Percentiles rank a stretch among this genome's conserved stretches.
These are phyloP conservation scores for Toxonevra muliebris DNA, from an alignment of 2,888 invertebrate genomes.

Conservation along the genomic window DNA sequence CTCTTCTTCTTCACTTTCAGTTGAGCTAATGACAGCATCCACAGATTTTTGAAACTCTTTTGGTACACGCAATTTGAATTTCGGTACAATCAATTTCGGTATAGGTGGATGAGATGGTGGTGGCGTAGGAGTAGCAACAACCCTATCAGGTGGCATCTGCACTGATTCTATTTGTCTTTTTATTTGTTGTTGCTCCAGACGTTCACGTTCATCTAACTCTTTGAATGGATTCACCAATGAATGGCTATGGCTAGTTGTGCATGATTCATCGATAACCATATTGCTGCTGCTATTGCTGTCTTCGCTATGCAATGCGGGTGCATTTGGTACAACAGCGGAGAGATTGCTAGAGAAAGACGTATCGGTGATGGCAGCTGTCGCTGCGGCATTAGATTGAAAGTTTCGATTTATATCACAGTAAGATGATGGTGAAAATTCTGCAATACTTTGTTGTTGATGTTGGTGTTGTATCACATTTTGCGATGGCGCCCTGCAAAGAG, in stretches of 20 bases:
- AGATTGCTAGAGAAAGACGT: background rate
- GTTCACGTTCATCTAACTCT: constrained; percentile 42
- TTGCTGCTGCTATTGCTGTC: constrained; percentile 51
- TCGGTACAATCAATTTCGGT: constrained; percentile 68
- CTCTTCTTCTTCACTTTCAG: constrained; percentile 52
- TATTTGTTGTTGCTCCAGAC: constrained; percentile 33
- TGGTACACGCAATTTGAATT: constrained; percentile 74
- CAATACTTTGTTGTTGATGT: too few species aligned
- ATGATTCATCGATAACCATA: constrained; percentile 50
- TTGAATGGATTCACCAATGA: constrained; percentile 40
- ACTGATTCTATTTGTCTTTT: background rate
- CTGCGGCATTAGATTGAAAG: background rate
- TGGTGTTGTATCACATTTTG: too few species aligned
- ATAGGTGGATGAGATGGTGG: constrained; percentile 10
- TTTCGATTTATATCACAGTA: constrained; percentile 26
- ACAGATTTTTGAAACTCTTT: constrained; percentile 68
- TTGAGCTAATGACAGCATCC: constrained; percentile 61
- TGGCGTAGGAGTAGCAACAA: background rate
- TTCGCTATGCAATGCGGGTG: constrained; percentile 38
- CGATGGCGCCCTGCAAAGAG: too few species aligned
- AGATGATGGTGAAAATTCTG: background rate
- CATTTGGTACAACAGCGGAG: constrained; percentile 8
- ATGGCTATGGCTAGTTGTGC: constrained; percentile 38
- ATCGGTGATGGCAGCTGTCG: background rate
- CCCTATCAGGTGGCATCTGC: background rate